Evolutionary conservation across 2,888 invertebrate species (phyloP), one percentile per base, ranked within the genome.

Genomic region (Syritta pipiens): DNA sequence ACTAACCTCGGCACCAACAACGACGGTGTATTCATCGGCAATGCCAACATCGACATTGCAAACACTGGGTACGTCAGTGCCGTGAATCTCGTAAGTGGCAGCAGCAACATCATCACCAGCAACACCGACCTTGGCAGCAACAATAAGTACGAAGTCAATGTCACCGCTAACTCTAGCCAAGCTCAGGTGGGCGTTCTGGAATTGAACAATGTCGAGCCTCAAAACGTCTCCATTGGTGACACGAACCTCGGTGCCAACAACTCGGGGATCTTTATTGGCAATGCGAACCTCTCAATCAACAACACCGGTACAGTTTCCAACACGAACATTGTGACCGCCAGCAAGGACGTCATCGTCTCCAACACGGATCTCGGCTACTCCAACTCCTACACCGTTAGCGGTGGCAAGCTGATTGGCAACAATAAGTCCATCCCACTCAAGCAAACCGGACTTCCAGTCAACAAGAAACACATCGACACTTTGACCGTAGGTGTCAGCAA

Each of bases 361-460:
- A 22, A 44, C 10, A 22, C 17, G 1, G 10, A 22, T 0, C 7
- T 37, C 9, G 35, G 48, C 4, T 10, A 3, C 10, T 26, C 17
- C 1, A 26, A n/a, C 12, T 10, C 48, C 1, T 60, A 60, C 17
- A 19, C 12, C 2, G 26, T 48, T 35, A 28, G 10, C 7, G 48
- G 19, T 5, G 26, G 48, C 12, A 60, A 48, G n/a, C n/a, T 69
- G 1, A 28, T 55, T 6, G 28, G n/a, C 5, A 67, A 55, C 32
- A 48, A 30, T 20, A 46, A 28, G 26, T 5, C 0, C 4, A 19
- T 69, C n/a, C 9, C 24, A 12, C 30, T 59, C 26, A 69, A 35
- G 17, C 14, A 69, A 5, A 49, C 59, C 0, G 68, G 59, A 1
- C 51, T 69, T 0, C 68, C 68, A 3, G 40, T 68, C 4, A 30